Evolutionary conservation across 2,797 vertebrate species (phyloP), one percentile per base, ranked within the genome.

Genomic region (Kryptolebias ocellatus): DNA sequence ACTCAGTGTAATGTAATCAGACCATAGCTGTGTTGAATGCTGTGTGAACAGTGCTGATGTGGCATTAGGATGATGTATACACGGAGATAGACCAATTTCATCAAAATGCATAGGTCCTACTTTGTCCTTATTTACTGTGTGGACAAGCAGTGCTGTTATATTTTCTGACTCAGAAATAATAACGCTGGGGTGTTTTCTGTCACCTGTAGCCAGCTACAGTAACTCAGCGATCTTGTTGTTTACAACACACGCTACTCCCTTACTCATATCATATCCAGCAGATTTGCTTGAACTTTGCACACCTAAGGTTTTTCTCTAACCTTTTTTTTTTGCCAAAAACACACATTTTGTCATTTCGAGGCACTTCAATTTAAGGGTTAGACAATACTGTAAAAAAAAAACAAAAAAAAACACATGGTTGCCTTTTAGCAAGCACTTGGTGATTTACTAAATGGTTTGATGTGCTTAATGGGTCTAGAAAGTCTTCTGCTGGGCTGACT

Each of bases 1-100:
- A 61, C 57, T 53, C 49, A 61, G 67, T 55, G 61, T 59, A 66
- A 66, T 78, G 79, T 67, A 72, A 47, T 74, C 64, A 45, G 53
- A 65, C 44, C 61, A 64, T 51, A 31, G 63, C 66, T 81, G 72
- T 74, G 82, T 81, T 85, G 84, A 88, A 89, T 88, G 85, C 75
- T 68, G 70, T 86, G 86, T 89, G 80, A 89, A 87, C 79, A 45
- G 61, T 86, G 85, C 86, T 89, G 86, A 87, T 84, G 70, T 76
- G 71, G 76, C 80, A 76, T 86, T 67, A 79, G 66, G 15, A 31
- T 66, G 74, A 67, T 55, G 0, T 15, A 53, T 47, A 71, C 68
- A 67, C 71, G 29, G 45, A 78, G 51, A 74, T 46, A 29, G 34
- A 63, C 27, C 53, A 28, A 39, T 59, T 61, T 70, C 51, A 44